Base-by-base conservation (phyloP, 2,113 vertebrate species). In the Pundamilia nyererei region DNA sequence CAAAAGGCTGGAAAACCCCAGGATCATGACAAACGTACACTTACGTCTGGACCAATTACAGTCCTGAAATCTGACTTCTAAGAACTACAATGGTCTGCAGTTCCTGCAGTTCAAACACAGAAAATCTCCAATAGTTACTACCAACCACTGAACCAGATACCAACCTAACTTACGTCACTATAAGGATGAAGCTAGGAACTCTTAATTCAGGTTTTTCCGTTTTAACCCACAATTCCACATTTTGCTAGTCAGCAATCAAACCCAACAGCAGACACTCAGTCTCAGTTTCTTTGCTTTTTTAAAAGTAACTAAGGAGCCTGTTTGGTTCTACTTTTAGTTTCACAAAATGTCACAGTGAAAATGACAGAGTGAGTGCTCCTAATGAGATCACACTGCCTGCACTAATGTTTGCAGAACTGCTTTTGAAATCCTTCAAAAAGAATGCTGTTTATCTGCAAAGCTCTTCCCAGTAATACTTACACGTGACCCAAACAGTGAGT, bases 151-250 rank as follows among this genome's bases (percentile, higher is more conserved):
- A 75, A 75, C 56, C 80, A 11, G 19, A 80, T 54, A 51, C 68
- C 26, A 79, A 89, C 58, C 49, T 81, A 86, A 79, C 42, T 84
- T 84, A 77, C 68, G 82, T 84, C 82, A 92, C 38, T 72, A 19
- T 21, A 54, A 31, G 9, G 45, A 49, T 70, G 89, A 80, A 93
- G 87, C 91, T 80, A 85, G 72, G 72, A 93, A 92, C 62, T 45
- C 21, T 13, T 35, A 47, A 7, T 56, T 24, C 62, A 84, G 10
- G 21, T 83, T 82, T 21, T 68, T 33, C 38, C 60, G 2, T 51
- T 58, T 88, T 83, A 87, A 91, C 85, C 87, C 81, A 68, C 45
- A 84, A 75, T 81, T 65, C 84, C 60, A 85, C 80, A 83, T 85
- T 81, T 29, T 82, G 83, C 65, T 49, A 58, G 68, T 80, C 9